Evolutionary conservation across 2,797 vertebrate species (phyloP), one percentile per base, ranked within the genome.

Genomic region (Sebastes hubbsi): DNA sequence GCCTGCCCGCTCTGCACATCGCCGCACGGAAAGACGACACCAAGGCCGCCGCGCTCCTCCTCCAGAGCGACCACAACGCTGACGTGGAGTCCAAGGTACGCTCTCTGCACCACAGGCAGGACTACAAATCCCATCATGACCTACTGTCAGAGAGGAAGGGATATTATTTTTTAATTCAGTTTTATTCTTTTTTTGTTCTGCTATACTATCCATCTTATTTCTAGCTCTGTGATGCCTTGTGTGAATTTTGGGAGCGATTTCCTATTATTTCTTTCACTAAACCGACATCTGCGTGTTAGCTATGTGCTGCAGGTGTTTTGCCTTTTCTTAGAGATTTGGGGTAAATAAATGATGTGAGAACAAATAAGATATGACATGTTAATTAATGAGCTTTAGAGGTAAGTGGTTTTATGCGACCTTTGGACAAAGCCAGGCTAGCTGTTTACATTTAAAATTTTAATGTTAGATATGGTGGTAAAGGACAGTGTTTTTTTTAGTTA

Each of bases 11-110:
- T 24, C 96, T 99, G 11, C 98, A 99, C 86, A 99, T 99, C 1
- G 98, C 98, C 0, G 98, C 98, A 2, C 96, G 98, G 30, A 99
- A 99, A 81, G 98, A 99, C 0, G 98, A 99, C 94, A 99, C 98
- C 0, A 99, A 99, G 88, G 98, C 98, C 0, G 98, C 98, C 0
- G 98, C 98, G 5, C 95, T 99, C 59, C 96, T 99, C 32, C 96
- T 99, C 59, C 98, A 99, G 94, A 99, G 96, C 0, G 98, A 99
- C 95, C 97, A 98, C 95, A 99, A 99, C 0, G 98, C 98, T 0
- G 98, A 99, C 0, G 97, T 99, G 87, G 98, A 99, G 89, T 99
- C 98, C 1, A 99, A 99, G 98, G 98, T 99, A 94, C 2, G 1
- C 8, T 29, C 36, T 36, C 20, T n/a, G 24, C 0, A 14, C 2